These are phyloP conservation scores for Lasioglossum malachurum DNA, from an alignment of 2,888 invertebrate genomes.

Conservation along the genomic window DNA sequence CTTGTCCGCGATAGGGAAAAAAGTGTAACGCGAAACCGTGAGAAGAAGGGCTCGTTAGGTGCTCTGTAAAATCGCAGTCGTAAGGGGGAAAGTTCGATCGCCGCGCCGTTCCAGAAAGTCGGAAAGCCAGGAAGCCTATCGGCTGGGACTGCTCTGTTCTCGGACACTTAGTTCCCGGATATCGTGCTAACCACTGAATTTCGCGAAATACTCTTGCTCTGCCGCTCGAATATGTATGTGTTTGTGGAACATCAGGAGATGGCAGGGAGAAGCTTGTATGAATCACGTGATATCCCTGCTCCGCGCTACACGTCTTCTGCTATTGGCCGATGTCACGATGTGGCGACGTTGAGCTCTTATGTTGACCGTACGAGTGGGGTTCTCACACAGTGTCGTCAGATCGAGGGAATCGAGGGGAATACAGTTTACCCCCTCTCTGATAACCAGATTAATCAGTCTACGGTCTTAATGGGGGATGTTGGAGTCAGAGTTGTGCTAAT, in stretches of 20 bases:
- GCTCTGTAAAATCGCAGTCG: slow-evolving; percentile 46
- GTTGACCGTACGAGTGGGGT: too few relatives aligned
- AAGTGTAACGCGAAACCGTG: not conserved
- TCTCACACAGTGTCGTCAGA: too few relatives aligned
- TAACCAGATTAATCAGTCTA: too few relatives aligned
- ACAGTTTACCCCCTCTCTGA: too few relatives aligned
- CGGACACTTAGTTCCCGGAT: not conserved
- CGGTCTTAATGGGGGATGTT: too few relatives aligned
- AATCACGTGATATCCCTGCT: too few relatives aligned
- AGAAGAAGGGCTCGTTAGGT: slow-evolving; percentile 35
- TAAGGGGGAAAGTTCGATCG: slow-evolving; percentile 53
- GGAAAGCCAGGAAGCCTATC: not conserved
- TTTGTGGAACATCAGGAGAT: not conserved
- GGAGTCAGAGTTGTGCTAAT: too few relatives aligned
- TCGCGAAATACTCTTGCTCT: not conserved
- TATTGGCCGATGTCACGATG: too few relatives aligned
- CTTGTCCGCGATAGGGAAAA: slow-evolving; percentile 20
- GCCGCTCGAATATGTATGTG: not conserved
- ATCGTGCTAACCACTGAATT: not conserved
- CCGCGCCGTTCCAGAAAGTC: slow-evolving; percentile 8
- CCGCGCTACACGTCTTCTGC: too few relatives aligned
- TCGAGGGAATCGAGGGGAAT: too few relatives aligned
- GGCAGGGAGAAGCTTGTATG: too few relatives aligned
- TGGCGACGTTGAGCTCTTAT: too few relatives aligned
- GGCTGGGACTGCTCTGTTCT: not conserved